Percentiles rank a stretch among this genome's conserved stretches.
phyloP scores from a whole-genome alignment of 2,113 vertebrate genomes.

The Apteryx owenii region DNA sequence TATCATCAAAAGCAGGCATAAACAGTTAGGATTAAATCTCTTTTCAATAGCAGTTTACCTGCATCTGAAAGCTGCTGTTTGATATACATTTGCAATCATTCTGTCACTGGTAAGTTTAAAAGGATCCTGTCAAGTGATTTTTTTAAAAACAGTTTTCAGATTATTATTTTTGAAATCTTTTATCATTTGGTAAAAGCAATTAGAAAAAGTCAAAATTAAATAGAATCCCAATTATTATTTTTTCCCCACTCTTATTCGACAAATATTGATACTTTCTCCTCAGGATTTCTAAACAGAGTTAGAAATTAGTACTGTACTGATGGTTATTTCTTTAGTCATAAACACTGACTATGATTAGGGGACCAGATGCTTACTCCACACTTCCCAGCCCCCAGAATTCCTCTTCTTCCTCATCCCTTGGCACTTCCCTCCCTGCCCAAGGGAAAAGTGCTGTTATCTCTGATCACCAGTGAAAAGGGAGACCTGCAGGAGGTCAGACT shows the following conservation, averaged over 20 bases:
- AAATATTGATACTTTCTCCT: background rate
- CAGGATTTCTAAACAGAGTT: background rate
- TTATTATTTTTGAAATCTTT: background rate
- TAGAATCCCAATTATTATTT: background rate
- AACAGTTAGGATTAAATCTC: constrained; percentile 38
- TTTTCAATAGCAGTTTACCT: constrained; percentile 46
- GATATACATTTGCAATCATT: constrained; percentile 6
- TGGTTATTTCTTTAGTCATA: background rate
- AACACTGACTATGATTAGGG: background rate
- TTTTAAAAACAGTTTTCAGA: background rate
- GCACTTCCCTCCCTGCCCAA: background rate
- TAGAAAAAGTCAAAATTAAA: background rate
- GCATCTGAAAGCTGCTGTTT: constrained; percentile 46
- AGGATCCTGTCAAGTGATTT: background rate
- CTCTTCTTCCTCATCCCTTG: background rate
- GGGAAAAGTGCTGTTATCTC: background rate
- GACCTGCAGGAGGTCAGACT: background rate
- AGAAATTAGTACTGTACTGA: background rate
- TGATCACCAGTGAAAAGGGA: background rate
- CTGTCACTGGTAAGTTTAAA: constrained; percentile 17
- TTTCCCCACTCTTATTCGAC: background rate
- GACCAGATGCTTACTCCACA: background rate
- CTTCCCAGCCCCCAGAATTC: background rate
- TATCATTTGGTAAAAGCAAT: background rate
- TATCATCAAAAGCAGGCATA: constrained; percentile 46